phyloP scores from a whole-genome alignment of 2,888 invertebrate genomes.

The Thecocarcelia acutangulata region DNA sequence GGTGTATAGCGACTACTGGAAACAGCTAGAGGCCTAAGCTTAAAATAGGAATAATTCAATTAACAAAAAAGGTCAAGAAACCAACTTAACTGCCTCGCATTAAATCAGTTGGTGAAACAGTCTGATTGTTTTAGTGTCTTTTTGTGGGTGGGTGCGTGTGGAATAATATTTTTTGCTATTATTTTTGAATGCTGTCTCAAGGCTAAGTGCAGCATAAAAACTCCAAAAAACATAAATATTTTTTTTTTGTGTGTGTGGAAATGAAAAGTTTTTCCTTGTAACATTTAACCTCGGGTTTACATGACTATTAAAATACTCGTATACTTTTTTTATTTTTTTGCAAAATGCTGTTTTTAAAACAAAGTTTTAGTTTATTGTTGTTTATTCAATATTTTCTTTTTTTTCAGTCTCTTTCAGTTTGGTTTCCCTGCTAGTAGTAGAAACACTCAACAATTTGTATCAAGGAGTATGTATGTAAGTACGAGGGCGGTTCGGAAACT shows the following conservation, averaged over 20 bases:
- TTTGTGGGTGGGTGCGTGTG: too few relatives aligned
- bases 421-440: background rate
- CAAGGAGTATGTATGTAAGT: too few relatives aligned
- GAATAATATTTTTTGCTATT: slow-evolving; percentile 10
- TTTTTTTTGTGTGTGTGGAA: slow-evolving; percentile 8
- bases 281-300: slow-evolving; percentile 69
- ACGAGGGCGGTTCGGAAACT: too few relatives aligned
- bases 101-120: too few relatives aligned
- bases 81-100: too few relatives aligned
- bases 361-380: slow-evolving; percentile 66
- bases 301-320: slow-evolving; percentile 59
- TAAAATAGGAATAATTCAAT: too few relatives aligned
- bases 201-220: slow-evolving; percentile 56
- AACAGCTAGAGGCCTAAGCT: too few relatives aligned
- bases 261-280: slow-evolving; percentile 48
- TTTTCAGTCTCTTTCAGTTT: background rate
- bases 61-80: too few relatives aligned
- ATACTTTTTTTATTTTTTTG: slow-evolving; percentile 13
- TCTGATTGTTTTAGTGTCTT: background rate
- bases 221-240: slow-evolving; percentile 26
- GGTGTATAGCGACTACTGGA: too few relatives aligned
- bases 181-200: slow-evolving; percentile 61
- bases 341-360: slow-evolving; percentile 58
- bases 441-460: slow-evolving; percentile 19
- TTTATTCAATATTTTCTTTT: slow-evolving; percentile 43